A percentile compares a stretch with the other conserved stretches of the same genome.
phyloP scores from a whole-genome alignment of 2,888 invertebrate genomes.

The Sarcophaga carnaria region DNA sequence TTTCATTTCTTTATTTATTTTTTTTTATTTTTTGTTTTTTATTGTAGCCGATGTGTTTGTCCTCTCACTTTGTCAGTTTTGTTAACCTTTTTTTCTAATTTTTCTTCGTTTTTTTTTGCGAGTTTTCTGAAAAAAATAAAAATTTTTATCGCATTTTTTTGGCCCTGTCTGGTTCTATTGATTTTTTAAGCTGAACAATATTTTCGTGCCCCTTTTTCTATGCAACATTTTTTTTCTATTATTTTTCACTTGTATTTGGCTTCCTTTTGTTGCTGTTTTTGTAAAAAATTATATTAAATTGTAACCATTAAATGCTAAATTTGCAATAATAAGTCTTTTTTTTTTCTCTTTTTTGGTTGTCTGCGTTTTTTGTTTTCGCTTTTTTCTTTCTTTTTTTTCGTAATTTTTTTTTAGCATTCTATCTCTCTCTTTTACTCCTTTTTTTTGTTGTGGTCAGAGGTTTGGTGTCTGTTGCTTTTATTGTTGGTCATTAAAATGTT shows the following conservation, averaged over 20 bases:
- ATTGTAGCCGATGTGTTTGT: constrained; percentile 44
- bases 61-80: constrained; percentile 63
- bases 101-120: constrained; percentile 68
- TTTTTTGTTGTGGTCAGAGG: constrained; percentile 56
- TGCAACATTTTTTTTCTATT: constrained; percentile 29
- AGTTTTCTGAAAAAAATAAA: constrained; percentile 67
- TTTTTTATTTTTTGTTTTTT: constrained; percentile 50
- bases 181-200: constrained; percentile 76
- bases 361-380: constrained; percentile 12
- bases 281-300: constrained; percentile 59
- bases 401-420: constrained; percentile 10
- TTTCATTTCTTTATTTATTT: constrained; percentile 40
- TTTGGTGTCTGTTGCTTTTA: constrained; percentile 34
- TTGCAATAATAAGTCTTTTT: constrained; percentile 51
- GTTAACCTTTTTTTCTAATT: constrained; percentile 72
- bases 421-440: constrained; percentile 12
- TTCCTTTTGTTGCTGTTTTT: background rate
- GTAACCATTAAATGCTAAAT: constrained; percentile 57
- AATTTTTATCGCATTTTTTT: constrained; percentile 72
- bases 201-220: constrained; percentile 55
- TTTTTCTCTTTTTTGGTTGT: constrained; percentile 24
- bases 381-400: constrained; percentile 42
- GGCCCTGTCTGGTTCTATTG: constrained; percentile 82
- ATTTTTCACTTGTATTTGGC: constrained; percentile 21
- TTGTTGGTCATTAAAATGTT: constrained; percentile 61